Base-by-base conservation (phyloP, 2,888 invertebrate genomes). In the Agrochola lota region DNA sequence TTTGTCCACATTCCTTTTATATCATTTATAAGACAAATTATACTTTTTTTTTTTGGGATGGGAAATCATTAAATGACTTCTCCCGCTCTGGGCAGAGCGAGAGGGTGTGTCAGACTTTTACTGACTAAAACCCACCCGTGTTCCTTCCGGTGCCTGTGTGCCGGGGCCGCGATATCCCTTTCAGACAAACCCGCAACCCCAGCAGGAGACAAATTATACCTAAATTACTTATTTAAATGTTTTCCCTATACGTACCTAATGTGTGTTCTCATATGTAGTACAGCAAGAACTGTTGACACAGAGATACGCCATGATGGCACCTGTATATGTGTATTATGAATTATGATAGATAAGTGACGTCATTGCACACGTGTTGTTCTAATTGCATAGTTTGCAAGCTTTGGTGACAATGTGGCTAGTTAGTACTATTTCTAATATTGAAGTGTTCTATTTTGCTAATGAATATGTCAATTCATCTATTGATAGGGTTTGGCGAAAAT, bases 301-400 rank as follows among this genome's bases (percentile, higher is more conserved):
- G 64, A 69, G 74, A 81, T 73, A 68, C 60, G 84, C 62, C 52
- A 70, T 74, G 64, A 83, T 80, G 80, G 74, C 75, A 86, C 84
- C 72, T 86, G 80, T 74, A 9, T 46, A 46, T 15, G 46, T 46
- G 15, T 15, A 46, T 43, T 40, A 40, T 43, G 43, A 43, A 46
- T 43, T 40, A 40, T 43, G 43, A 43, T 46, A 46, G 46, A 46
- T 46, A 5, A 46, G 43, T 86, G 87, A 88, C 88, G 88, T 86
- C 87, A 88, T 12, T 6, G 11, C 40, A 79, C 86, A 87, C 88
- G 86, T 86, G 86, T 62, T 46, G 71, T 66, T 55, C 64, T 63
- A 59, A 69, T 74, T 85, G 85, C 85, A 85, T 80, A 84, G 85
- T 86, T 84, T 73, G 87, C 67, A 66, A 60, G 64, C 40, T 20